Evolutionary conservation across 2,888 invertebrate species (phyloP).

Genomic region (Leucania comma): DNA sequence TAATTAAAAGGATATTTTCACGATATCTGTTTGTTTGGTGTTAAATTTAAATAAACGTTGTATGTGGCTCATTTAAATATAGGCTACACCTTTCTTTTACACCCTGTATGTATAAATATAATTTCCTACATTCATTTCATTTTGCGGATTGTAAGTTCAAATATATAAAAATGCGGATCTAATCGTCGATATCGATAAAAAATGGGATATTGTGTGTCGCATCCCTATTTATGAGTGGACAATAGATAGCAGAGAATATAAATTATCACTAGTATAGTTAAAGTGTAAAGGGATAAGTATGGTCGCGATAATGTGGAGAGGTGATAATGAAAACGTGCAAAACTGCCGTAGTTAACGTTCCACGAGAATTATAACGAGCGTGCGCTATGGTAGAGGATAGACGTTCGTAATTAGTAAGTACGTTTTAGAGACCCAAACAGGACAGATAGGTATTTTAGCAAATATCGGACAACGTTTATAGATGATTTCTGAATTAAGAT

Average conservation of each 20-base stretch:
- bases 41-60: conserved; percentile 30
- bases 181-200: conserved; percentile 34
- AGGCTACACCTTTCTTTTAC: conserved; percentile 17
- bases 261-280: conserved; percentile 43
- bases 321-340: conserved; percentile 45
- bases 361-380: conserved; percentile 33
- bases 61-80: conserved; percentile 30
- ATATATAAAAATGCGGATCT: not conserved
- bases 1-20: conserved; percentile 56
- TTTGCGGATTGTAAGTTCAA: not conserved
- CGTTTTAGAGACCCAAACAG: not conserved
- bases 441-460: not conserved
- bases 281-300: conserved; percentile 49
- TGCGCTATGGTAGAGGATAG: not conserved
- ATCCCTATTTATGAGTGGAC: conserved; percentile 30
- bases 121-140: not conserved
- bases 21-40: conserved; percentile 38
- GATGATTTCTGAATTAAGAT: too few species aligned
- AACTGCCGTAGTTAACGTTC: conserved; percentile 27
- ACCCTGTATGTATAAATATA: not conserved
- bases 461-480: not conserved
- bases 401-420: not conserved
- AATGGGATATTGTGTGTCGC: conserved; percentile 15
- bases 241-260: conserved; percentile 36
- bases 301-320: conserved; percentile 48